Conservation (phyloP, 2,113 vertebrate genomes). For the Spilogale gracilis region DNA sequence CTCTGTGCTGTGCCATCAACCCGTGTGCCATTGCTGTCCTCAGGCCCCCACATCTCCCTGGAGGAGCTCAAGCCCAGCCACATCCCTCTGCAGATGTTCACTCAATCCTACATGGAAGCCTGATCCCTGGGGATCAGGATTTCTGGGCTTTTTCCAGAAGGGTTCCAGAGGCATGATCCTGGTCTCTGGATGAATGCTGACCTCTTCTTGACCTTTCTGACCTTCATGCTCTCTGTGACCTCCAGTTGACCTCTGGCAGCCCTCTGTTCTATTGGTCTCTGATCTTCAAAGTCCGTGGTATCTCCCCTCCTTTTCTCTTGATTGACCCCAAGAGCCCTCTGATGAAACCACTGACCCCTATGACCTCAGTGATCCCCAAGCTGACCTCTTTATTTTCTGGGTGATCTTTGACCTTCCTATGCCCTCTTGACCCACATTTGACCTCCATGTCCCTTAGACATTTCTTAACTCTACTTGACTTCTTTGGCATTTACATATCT, state of each 20-base stretch:
- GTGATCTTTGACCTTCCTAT: neutral
- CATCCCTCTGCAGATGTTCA: neutral
- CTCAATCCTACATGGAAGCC: neutral
- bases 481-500: neutral
- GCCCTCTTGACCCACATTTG: neutral
- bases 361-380: neutral
- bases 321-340: neutral
- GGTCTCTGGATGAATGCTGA: neutral
- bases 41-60: neutral
- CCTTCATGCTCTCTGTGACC: neutral
- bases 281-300: neutral
- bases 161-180: neutral
- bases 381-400: neutral
- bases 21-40: rapidly evolving
- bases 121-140: neutral
- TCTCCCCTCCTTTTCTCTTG: neutral
- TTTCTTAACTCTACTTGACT: neutral
- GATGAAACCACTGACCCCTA: neutral
- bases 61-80: neutral
- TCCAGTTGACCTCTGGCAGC: neutral
- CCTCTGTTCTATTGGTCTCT: neutral
- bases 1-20: neutral
- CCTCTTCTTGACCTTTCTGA: neutral
- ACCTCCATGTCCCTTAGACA: neutral
- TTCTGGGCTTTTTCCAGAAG: neutral